Evolutionary conservation across 35 echinoderm and acorn worm species (phyloP).

Genomic region (Holothuria glaberrima): DNA sequence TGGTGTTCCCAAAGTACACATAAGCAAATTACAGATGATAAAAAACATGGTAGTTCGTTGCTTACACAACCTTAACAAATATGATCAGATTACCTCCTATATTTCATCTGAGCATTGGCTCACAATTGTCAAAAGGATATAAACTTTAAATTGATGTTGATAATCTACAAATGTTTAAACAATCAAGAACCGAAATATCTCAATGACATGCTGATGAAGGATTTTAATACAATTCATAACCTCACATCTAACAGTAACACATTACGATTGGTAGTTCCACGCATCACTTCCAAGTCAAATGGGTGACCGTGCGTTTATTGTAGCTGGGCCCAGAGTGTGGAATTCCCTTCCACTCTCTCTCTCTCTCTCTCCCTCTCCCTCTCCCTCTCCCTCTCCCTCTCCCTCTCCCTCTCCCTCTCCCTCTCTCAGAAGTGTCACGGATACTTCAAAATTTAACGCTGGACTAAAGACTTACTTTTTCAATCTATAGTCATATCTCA

Average conservation of each 20-base stretch:
- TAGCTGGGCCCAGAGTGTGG: no score
- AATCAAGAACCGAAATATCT: slow-evolving; percentile 10
- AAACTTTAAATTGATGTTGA: no score
- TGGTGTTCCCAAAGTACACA: slow-evolving; percentile 5
- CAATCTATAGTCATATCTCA: no score
- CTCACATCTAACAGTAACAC: slow-evolving; percentile 11
- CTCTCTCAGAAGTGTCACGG: no score
- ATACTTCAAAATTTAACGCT: no score
- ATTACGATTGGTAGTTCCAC: slow-evolving; percentile 16
- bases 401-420: no score
- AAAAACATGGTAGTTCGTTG: not conserved
- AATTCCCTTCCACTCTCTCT: no score
- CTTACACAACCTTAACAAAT: not conserved
- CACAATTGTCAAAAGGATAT: not conserved
- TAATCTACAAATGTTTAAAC: no score
- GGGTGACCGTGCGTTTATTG: no score
- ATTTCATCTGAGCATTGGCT: slow-evolving; percentile 6
- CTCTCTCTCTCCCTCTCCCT: no score
- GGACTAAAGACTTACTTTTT: no score
- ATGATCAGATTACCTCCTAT: not conserved
- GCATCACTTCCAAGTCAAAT: slow-evolving; percentile 8
- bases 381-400: no score
- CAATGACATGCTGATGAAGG: not conserved
- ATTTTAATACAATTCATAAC: not conserved
- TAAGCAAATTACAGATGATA: not conserved